Base-by-base conservation (phyloP, 2,797 vertebrate genomes). In the Gadopsis bispinosus region DNA sequence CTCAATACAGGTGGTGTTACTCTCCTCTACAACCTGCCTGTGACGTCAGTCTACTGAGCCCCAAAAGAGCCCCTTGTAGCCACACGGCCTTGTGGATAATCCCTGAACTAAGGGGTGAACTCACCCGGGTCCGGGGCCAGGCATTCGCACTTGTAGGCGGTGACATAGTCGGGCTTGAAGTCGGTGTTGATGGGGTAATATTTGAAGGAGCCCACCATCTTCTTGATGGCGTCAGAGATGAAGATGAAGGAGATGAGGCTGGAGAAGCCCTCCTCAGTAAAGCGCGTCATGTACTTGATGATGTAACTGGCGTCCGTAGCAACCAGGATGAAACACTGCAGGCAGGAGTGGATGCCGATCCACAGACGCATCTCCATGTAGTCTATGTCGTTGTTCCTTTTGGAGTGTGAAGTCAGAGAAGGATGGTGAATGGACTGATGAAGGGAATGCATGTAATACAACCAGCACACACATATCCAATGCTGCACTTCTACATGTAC, bases 181-280 rank as follows among this genome's bases (percentile, higher is more conserved):
- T 96, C 95, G 0, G 93, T 93, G 91, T 99, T 98, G 94, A 99
- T 97, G 89, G 98, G 98, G 79, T 99, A 99, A 81, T 97, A 98
- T 62, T 95, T 97, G 88, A 99, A 99, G 92, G 97, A 88, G 51
- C 97, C 95, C 0, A 97, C 96, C 97, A 99, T 99, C 94, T 99
- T 99, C 93, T 99, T 99, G 91, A 99, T 96, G 87, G 98, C 98
- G 0, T 99, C 98, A 0, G 98, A 99, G 94, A 99, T 99, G 94
- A 99, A 99, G 92, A 99, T 99, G 94, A 99, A 98, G 93, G 98
- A 99, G 93, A 99, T 99, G 88, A 99, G 98, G 81, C 97, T 98
- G 89, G 98, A 99, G 94, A 99, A 99, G 53, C 98, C 98, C 77
- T 99, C 98, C 86, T 99, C 98, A 0, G 98, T 99, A 94, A 99